Conservation (phyloP, 2,113 vertebrate genomes). For the Serranochromis macrocephalus region DNA sequence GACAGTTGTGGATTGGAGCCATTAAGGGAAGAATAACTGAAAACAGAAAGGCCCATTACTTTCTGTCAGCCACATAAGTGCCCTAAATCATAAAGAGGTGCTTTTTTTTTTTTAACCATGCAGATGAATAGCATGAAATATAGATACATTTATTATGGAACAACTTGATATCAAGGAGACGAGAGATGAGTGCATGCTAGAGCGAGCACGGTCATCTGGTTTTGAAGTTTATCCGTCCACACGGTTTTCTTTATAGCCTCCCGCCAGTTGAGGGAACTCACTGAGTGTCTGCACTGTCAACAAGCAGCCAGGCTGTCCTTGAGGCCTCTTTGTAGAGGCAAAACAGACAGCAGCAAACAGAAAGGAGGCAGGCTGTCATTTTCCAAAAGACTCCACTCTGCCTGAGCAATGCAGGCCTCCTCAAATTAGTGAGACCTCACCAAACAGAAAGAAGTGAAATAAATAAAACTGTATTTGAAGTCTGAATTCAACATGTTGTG, state of each 20-base stretch:
- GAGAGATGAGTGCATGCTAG: not conserved
- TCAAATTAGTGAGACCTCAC: not conserved
- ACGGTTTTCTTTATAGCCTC: not conserved
- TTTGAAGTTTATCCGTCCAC: not conserved
- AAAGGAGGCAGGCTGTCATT: not conserved
- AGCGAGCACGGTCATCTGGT: not conserved
- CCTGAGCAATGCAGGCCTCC: not conserved
- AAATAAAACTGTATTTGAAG: not conserved
- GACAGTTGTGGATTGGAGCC: slow-evolving; percentile 26
- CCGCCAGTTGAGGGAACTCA: not conserved
- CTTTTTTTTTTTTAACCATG: not conserved
- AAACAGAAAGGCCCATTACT: slow-evolving; percentile 7
- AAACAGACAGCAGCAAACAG: not conserved
- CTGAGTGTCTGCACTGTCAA: not conserved
- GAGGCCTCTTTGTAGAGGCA: not conserved
- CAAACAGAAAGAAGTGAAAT: not conserved
- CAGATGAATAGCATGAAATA: not conserved
- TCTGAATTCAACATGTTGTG: not conserved
- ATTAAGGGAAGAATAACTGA: slow-evolving; percentile 23
- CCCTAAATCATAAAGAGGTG: not conserved
- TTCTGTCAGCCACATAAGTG: not conserved
- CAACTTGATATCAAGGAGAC: not conserved
- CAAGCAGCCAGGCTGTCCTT: not conserved
- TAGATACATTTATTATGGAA: not conserved
- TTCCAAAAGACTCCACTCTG: not conserved